Percentiles rank a stretch among this genome's conserved stretches.
These are phyloP conservation scores for Rhinopomastus cyanomelas DNA, from an alignment of 2,113 vertebrate genomes.

Conservation along the genomic window DNA sequence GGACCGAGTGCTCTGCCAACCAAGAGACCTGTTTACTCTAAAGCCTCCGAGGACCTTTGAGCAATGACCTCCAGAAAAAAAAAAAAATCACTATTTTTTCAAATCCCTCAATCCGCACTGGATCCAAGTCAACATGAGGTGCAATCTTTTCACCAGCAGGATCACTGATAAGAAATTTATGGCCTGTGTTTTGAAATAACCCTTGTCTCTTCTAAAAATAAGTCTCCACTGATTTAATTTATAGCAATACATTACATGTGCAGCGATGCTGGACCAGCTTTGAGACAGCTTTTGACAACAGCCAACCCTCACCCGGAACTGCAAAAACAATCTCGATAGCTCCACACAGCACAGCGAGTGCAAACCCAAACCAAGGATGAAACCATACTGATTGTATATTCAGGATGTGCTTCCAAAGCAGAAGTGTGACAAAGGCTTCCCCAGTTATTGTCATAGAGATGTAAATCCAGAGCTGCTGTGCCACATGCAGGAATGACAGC, in stretches of 20 bases:
- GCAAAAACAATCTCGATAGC: background rate
- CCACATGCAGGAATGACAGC: background rate
- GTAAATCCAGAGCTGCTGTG: background rate
- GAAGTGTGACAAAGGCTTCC: background rate
- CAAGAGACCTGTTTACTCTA: background rate
- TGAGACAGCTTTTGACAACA: background rate
- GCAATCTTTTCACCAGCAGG: background rate
- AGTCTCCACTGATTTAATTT: background rate
- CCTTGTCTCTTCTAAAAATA: constrained; percentile 31
- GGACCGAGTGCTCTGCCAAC: background rate
- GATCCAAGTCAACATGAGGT: background rate
- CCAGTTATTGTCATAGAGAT: background rate
- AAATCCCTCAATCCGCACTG: background rate
- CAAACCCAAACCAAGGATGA: background rate
- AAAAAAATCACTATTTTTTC: background rate
- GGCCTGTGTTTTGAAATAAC: constrained; percentile 34
- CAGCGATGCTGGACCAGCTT: background rate
- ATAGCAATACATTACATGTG: background rate
- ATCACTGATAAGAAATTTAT: constrained; percentile 4
- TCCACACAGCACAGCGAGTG: background rate
- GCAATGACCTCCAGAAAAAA: background rate
- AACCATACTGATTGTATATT: background rate
- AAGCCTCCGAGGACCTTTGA: background rate
- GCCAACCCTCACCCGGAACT: background rate
- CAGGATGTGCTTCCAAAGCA: background rate